Evolutionary conservation across 2,888 invertebrate genomes (phyloP).

Genomic region (Plagiodera versicolora): DNA sequence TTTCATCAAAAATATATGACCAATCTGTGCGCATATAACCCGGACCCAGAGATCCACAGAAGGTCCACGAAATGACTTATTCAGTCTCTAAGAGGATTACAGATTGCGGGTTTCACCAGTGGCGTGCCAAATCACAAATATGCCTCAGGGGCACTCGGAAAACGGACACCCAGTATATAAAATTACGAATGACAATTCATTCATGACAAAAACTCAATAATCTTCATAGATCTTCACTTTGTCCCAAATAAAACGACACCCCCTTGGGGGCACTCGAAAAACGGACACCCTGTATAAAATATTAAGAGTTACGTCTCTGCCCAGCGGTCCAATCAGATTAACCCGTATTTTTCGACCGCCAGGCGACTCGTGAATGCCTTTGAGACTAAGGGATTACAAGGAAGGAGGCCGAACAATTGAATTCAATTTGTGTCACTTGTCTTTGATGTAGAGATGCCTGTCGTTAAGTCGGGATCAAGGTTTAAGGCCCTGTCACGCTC

Average conservation of each 20-base stretch:
- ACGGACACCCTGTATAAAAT: no score
- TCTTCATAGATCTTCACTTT: no score
- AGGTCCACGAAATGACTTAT: neutral
- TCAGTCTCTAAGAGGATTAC: neutral
- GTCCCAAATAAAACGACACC: no score
- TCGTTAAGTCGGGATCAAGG: neutral
- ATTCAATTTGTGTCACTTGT: slow-evolving; percentile 18
- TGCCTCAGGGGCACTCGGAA: no score
- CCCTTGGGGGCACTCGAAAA: no score
- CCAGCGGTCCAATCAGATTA: slow-evolving; percentile 18
- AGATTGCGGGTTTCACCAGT: neutral
- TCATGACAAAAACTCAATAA: no score
- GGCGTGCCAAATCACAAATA: no score
- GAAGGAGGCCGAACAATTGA: slow-evolving; percentile 20
- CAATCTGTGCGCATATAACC: neutral
- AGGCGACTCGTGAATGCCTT: slow-evolving; percentile 14
- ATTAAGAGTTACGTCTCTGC: neutral
- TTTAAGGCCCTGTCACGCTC: neutral
- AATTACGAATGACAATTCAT: no score
- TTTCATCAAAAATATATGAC: neutral
- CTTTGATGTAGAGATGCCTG: slow-evolving; percentile 8
- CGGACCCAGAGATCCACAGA: neutral
- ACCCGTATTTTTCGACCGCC: slow-evolving; percentile 22
- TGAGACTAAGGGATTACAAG: slow-evolving; percentile 25
- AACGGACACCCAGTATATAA: no score